Evolutionary conservation across 2,797 vertebrate genomes (phyloP), one percentile per base, ranked within the genome.

Genomic region (Mastacembelus armatus): DNA sequence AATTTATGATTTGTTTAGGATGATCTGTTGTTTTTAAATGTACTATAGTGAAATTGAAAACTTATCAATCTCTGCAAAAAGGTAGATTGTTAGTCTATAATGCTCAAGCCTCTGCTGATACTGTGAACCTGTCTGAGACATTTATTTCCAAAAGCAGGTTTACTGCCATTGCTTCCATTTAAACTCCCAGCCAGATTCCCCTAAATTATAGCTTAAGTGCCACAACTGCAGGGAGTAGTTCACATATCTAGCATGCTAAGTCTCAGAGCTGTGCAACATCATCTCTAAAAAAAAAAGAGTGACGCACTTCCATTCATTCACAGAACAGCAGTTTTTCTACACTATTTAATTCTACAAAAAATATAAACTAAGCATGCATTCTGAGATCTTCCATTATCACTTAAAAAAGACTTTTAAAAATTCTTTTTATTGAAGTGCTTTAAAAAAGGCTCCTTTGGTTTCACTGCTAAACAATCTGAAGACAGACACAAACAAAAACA

Each of bases 161-260:
- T 85, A n/a, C n/a, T n/a, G 72, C 80, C 71, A 74, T 76, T 36
- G 74, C 77, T 78, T 85, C 85, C 85, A 86, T 89, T 91, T 91
- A 78, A 86, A 84, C 83, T 87, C 55, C 4, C 70, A 85, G 88
- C 80, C 68, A 18, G 63, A 75, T n/a, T n/a, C 79, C 78, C 83
- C 45, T 74, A 93, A 94, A 93, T 93, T 91, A 92, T 88, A 94
- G 88, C 77, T 66, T 70, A 9, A 66, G 48, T 83, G 75, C 91
- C 91, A 84, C 88, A 91, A 90, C 69, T 85, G 79, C 68, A 90
- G 91, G 87, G 89, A 92, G 89, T 67, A 85, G 67, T 80, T 85
- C 63, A 35, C 74, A 73, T 88, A 67, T 82, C 49, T 48, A 73
- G 78, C 77, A 71, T 83, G 76, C 78, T 77, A 64, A 70, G 74